Percentiles rank a stretch among this genome's conserved stretches.
Conservation (phyloP, 2,888 invertebrate species). For the Drosophila buzzatii region DNA sequence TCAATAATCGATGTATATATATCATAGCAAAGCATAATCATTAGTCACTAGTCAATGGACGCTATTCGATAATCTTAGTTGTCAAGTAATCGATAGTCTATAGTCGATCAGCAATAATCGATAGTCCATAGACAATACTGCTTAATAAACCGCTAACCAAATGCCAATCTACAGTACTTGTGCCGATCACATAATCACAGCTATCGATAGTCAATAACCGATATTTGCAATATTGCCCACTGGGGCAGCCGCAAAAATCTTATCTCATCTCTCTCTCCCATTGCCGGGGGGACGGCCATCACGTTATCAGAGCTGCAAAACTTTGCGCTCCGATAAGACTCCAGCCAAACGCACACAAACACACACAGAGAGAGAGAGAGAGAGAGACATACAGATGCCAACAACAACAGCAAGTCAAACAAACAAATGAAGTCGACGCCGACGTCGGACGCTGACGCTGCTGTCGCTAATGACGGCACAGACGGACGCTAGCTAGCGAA, state of each 20-base stretch:
- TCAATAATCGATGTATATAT: not conserved
- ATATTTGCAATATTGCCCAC: not conserved
- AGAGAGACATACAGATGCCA: no score
- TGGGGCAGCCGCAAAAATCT: constrained; percentile 10
- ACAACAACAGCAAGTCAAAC: constrained; percentile 33
- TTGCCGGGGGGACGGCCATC: constrained; percentile 3
- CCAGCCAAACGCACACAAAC: constrained; percentile 22
- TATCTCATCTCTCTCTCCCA: constrained; percentile 2
- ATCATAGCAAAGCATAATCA: no score
- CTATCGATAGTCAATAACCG: not conserved
- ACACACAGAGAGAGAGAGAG: no score
- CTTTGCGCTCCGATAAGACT: constrained; percentile 43
- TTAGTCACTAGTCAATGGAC: no score
- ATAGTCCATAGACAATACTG: no score
- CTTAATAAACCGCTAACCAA: not conserved
- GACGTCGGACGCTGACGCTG: constrained; percentile 11
- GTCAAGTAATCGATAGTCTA: not conserved
- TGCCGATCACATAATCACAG: not conserved
- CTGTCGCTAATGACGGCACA: constrained; percentile 59
- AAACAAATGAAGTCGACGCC: constrained; percentile 41
- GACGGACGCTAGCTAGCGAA: constrained; percentile 40
- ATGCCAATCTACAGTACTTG: not conserved
- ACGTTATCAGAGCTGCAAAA: constrained; percentile 38
- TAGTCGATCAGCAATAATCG: not conserved
- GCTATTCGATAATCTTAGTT: not conserved